These are phyloP conservation scores for Gari tellinella DNA, from an alignment of 2,888 invertebrate genomes.

Conservation along the genomic window DNA sequence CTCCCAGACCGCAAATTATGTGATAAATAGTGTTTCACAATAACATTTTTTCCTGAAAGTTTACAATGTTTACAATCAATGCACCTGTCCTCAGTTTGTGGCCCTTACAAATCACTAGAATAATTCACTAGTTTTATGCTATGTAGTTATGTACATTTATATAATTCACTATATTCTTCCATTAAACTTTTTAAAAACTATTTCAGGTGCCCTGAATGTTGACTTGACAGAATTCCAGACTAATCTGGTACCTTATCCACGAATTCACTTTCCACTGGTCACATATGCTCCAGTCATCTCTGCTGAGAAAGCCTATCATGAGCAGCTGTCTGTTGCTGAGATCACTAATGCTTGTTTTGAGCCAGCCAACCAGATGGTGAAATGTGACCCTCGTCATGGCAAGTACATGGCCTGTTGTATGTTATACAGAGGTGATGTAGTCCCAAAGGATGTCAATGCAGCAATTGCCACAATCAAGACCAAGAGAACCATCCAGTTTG, in stretches of 20 bases:
- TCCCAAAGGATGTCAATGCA: conserved; percentile 75
- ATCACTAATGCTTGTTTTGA: conserved; percentile 90
- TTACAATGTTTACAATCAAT: no score
- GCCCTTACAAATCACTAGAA: no score
- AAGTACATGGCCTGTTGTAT: conserved; percentile 96
- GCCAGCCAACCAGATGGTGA: conserved; percentile 95
- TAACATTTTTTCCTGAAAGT: no score
- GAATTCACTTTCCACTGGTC: conserved; percentile 93
- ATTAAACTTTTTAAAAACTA: no score
- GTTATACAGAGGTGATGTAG: conserved; percentile 93
- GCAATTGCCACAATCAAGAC: conserved; percentile 82
- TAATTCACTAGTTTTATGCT: no score
- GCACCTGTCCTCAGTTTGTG: no score
- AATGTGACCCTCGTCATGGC: conserved; percentile 86
- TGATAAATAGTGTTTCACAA: no score
- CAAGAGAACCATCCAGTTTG: conserved; percentile 81
- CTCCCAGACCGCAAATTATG: no score
- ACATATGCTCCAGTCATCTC: conserved; percentile 97
- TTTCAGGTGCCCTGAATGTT: background rate
- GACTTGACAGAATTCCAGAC: conserved; percentile 59
- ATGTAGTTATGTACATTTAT: no score
- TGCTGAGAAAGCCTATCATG: conserved; percentile 89
- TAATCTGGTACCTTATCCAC: conserved; percentile 83
- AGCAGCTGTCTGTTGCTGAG: conserved; percentile 85
- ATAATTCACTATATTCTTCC: no score